phyloP scores from a whole-genome alignment of 2,113 vertebrate genomes.

The Natator depressus region DNA sequence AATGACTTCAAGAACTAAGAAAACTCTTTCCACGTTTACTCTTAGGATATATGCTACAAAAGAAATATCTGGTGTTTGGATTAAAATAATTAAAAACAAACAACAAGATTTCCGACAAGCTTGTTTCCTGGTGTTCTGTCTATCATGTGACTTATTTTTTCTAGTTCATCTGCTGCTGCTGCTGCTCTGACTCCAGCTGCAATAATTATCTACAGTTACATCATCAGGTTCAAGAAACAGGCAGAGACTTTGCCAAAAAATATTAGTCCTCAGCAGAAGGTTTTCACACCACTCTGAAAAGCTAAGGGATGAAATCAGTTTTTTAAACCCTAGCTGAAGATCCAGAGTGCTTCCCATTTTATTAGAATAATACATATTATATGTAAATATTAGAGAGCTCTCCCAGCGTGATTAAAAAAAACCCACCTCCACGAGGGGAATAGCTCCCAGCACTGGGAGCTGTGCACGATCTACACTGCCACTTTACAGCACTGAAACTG shows the following conservation, averaged over 20 bases:
- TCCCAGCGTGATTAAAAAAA: too few species aligned
- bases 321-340: not conserved
- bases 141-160: not conserved
- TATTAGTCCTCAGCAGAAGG: not conserved
- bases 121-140: not conserved
- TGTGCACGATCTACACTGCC: too few species aligned
- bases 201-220: not conserved
- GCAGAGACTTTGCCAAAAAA: slow-evolving; percentile 22
- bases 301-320: not conserved
- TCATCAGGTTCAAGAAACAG: not conserved
- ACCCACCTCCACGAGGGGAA: too few species aligned
- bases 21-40: not conserved
- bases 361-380: not conserved
- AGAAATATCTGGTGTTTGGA: not conserved
- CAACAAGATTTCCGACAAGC: not conserved
- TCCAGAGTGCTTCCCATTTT: not conserved
- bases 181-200: not conserved
- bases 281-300: not conserved
- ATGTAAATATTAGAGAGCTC: too few species aligned
- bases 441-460: too few species aligned
- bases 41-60: not conserved
- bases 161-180: not conserved
- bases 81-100: not conserved
- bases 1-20: not conserved
- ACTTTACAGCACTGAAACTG: too few species aligned